Evolutionary conservation across 2,113 vertebrate genomes (phyloP).

Genomic region (Galemys pyrenaicus): DNA sequence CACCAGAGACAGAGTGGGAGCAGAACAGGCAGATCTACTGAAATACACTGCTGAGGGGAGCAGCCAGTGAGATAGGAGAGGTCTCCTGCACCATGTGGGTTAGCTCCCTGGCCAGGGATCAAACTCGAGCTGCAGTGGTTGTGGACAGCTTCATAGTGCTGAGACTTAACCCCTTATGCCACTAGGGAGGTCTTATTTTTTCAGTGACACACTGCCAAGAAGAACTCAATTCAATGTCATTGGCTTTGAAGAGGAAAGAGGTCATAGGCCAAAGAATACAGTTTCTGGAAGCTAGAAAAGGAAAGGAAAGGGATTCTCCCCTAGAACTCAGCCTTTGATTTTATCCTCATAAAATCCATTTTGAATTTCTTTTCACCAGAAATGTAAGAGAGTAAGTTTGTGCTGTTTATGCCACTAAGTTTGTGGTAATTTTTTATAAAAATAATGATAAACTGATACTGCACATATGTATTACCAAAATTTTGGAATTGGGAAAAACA

Average conservation of each 20-base stretch:
- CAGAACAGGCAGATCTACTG: too few species aligned
- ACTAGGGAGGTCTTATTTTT: too few species aligned
- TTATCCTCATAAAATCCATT: neutral
- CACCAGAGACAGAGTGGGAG: too few species aligned
- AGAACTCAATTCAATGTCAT: neutral
- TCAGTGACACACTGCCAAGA: too few species aligned
- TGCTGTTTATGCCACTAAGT: neutral
- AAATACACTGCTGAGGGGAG: too few species aligned
- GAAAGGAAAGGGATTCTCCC: neutral
- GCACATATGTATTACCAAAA: neutral
- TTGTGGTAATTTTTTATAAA: neutral
- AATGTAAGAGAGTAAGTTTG: neutral
- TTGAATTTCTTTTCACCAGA: neutral
- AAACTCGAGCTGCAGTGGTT: too few species aligned
- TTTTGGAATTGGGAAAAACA: constrained; percentile 18
- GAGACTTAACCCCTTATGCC: too few species aligned
- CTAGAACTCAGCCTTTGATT: neutral
- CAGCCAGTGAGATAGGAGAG: too few species aligned
- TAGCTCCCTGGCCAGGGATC: too few species aligned
- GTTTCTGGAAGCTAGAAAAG: neutral
- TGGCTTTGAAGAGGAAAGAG: neutral
- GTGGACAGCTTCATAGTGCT: too few species aligned
- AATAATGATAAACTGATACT: neutral
- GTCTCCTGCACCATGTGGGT: too few species aligned
- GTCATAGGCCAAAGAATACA: neutral